Conservation (phyloP, 2,797 vertebrate genomes). For the Macroramphosus scolopax region DNA sequence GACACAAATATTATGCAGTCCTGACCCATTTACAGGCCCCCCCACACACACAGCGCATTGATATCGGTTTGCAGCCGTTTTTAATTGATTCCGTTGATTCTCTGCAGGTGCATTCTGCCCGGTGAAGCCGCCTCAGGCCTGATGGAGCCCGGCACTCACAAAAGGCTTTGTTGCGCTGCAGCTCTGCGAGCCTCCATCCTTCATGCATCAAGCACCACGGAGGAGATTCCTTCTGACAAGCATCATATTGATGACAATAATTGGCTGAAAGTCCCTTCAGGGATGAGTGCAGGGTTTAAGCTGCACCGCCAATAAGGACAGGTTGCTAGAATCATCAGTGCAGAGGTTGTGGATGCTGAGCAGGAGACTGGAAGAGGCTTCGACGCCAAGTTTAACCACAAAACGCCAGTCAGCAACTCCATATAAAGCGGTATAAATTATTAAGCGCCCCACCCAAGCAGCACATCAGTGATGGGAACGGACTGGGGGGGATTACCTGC, state of each 20-base stretch:
- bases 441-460: conserved; percentile 62
- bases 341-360: conserved; percentile 4
- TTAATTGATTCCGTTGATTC: not conserved
- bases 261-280: not conserved
- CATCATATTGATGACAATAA: conserved; percentile 6
- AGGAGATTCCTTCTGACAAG: conserved; percentile 25
- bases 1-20: conserved; percentile 58
- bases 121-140: conserved; percentile 13
- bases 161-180: conserved; percentile 61
- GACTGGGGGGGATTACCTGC: conserved; percentile 77
- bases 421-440: conserved; percentile 20
- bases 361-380: conserved; percentile 3
- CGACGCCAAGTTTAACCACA: conserved; percentile 1
- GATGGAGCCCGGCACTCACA: conserved; percentile 19
- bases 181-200: conserved; percentile 22
- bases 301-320: not conserved
- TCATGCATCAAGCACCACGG: conserved; percentile 16
- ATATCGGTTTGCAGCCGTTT: not conserved
- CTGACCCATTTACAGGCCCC: conserved; percentile 49
- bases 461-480: conserved; percentile 1
- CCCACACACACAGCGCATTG: not conserved
- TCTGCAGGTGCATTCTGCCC: not conserved
- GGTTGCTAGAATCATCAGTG: not conserved
- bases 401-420: conserved; percentile 3
- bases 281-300: not conserved